phyloP scores from a whole-genome alignment of 2,888 invertebrate species.

The Eucriotettix oculatus region DNA sequence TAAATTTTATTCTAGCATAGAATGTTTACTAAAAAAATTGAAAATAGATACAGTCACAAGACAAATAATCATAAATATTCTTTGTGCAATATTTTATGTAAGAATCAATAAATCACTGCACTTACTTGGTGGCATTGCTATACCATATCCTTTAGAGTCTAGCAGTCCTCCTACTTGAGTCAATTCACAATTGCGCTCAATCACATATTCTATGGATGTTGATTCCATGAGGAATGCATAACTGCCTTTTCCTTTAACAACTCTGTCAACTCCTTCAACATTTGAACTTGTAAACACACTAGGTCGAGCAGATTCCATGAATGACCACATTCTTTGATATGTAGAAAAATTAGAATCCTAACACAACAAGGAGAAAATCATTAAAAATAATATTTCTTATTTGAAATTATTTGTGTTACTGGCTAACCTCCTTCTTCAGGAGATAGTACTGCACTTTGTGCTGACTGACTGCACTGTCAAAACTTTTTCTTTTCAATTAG shows the following conservation, averaged over 20 bases:
- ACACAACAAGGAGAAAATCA: not conserved
- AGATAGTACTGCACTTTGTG: too few relatives aligned
- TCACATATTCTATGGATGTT: constrained; percentile 87
- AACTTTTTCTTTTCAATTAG: too few relatives aligned
- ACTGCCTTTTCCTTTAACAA: constrained; percentile 63
- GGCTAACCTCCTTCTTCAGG: too few relatives aligned
- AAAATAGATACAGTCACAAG: not conserved
- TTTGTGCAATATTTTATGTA: not conserved
- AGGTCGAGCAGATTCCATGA: constrained; percentile 80
- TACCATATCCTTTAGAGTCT: constrained; percentile 90
- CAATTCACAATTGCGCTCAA: constrained; percentile 77
- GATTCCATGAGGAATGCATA: constrained; percentile 98
- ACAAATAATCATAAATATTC: constrained; percentile 3
- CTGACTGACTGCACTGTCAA: too few relatives aligned
- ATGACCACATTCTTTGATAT: constrained; percentile 90
- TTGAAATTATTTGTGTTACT: too few relatives aligned
- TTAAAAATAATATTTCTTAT: too few relatives aligned
- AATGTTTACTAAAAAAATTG: too few relatives aligned
- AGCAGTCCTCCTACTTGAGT: constrained; percentile 83
- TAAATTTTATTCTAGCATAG: too few relatives aligned
- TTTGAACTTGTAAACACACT: constrained; percentile 74
- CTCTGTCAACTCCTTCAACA: constrained; percentile 79
- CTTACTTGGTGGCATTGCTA: constrained; percentile 84
- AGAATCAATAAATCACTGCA: constrained; percentile 9
- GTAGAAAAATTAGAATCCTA: constrained; percentile 87